phyloP scores from a whole-genome alignment of 2,888 invertebrate genomes.

The Caenorhabditis uteleia region DNA sequence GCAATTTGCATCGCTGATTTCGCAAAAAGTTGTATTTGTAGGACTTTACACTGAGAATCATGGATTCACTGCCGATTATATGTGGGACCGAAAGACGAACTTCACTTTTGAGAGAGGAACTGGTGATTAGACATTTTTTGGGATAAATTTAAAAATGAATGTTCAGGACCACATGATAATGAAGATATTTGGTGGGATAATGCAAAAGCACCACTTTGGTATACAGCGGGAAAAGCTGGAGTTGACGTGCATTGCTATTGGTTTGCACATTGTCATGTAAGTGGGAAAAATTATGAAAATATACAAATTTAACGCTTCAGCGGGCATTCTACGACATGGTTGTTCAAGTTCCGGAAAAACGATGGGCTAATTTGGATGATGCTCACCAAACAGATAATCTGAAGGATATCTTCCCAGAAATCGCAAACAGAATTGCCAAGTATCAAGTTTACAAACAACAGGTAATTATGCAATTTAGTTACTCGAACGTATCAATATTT shows the following conservation, averaged over 20 bases:
- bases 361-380: slow-evolving; percentile 59
- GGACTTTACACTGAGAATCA: slow-evolving; percentile 69
- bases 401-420: slow-evolving; percentile 57
- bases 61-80: slow-evolving; percentile 68
- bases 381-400: slow-evolving; percentile 57
- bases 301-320: slow-evolving; percentile 32
- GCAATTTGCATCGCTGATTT: slow-evolving; percentile 29
- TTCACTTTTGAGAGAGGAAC: slow-evolving; percentile 60
- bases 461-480: slow-evolving; percentile 24
- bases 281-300: slow-evolving; percentile 6
- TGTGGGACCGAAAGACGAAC: slow-evolving; percentile 62
- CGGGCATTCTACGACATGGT: slow-evolving; percentile 63
- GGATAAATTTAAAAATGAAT: background rate
- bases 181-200: slow-evolving; percentile 65
- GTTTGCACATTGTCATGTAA: slow-evolving; percentile 67
- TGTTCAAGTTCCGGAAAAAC: slow-evolving; percentile 62
- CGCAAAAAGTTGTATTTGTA: slow-evolving; percentile 31
- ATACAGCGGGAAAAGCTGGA: slow-evolving; percentile 65
- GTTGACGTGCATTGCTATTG: slow-evolving; percentile 68
- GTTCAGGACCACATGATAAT: slow-evolving; percentile 59
- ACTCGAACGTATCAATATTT: background rate
- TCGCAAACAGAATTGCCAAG: slow-evolving; percentile 61
- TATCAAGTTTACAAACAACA: slow-evolving; percentile 67
- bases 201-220: slow-evolving; percentile 67
- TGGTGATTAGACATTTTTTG: slow-evolving; percentile 16